Evolutionary conservation across 2,113 vertebrate genomes (phyloP), one percentile per base, ranked within the genome.

Genomic region (Trinectes maculatus): DNA sequence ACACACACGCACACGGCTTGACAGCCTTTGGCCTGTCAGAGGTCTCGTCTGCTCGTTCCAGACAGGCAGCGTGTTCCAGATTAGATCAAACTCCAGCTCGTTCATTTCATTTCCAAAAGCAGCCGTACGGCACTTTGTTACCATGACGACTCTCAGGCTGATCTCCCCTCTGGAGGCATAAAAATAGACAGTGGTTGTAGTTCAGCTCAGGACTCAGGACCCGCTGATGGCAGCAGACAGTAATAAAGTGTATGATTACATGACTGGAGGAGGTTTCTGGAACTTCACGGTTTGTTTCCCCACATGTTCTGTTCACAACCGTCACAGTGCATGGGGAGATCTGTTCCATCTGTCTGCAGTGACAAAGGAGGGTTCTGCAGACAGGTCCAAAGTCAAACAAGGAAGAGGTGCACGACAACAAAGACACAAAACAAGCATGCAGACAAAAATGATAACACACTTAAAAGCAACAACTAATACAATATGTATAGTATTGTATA

Each of bases 141-240:
- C 89, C 87, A 89, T 88, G 90, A 85, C 86, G 31, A 90, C 86
- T 49, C 12, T 3, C 63, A 48, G 72, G 70, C 82, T 67, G 82
- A 66, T 74, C 64, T 31, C 43, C 40, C 44, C 74, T 79, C 73
- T 77, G 62, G 26, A 24, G 58, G 31, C 54, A 61, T 71, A 85
- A 77, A 85, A 86, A 89, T 85, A 85, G 81, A 79, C 18, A 2
- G 5, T 22, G 58, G 53, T 43, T 53, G 44, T 8, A 71, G 71
- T 67, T 83, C 61, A 70, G 52, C 25, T 81, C 73, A 75, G 77
- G 76, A 57, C 77, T 70, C 9, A 11, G n/a, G n/a, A n/a, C n/a
- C 13, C 0, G 29, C 56, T 21, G 25, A 6, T 36, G 49, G 55
- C 37, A 70, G 37, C 34, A 55, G 60, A 78, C 62, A 64, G 59